Base-by-base conservation (phyloP, 2,113 vertebrate species). In the Triplophysa tibetana region DNA sequence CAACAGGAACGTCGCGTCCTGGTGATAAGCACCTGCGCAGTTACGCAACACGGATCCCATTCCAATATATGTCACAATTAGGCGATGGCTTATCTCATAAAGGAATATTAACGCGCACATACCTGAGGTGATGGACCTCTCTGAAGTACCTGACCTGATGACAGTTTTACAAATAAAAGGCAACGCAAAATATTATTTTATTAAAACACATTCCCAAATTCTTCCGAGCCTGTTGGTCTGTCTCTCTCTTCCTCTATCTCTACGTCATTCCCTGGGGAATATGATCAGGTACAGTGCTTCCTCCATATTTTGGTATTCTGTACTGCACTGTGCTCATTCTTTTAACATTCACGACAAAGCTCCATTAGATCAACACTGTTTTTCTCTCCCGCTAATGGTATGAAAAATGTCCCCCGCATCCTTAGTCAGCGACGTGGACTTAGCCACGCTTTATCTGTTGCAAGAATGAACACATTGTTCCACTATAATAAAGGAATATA, bases 241-340 rank as follows among this genome's bases (percentile, higher is more conserved):
- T 56, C 26, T 60, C 56, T 12, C 56, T n/a, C 58, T 6, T 41
- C 61, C 38, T 33, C 38, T 45, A 62, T 62, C 62, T 63, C 58
- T 63, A 41, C 72, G 21, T 75, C 29, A 48, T 48, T 26, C 72
- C 41, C 72, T 48, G 56, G 41, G 72, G 61, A 43, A 75, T 75
- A 48, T 19, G 21, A 75, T 23, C 41, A 75, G 72, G 72, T 62
- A 63, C 56, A 62, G 56, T 61, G 19, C 72, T 73, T 58, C 54
- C 72, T 75, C 72, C 38, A 62, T 62, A 75, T 75, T 75, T 75
- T 75, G 58, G 58, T 75, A 75, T 75, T 75, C 72, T 75, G 72
- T 43, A 29, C 72, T 63, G 58, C 41, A 45, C 72, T 45, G 56
- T 12, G 21, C 70, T 26, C 29, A 61, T 14, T 62, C 72, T 75